Base-by-base conservation (phyloP, 2,888 invertebrate genomes). In the Fragum sueziense region DNA sequence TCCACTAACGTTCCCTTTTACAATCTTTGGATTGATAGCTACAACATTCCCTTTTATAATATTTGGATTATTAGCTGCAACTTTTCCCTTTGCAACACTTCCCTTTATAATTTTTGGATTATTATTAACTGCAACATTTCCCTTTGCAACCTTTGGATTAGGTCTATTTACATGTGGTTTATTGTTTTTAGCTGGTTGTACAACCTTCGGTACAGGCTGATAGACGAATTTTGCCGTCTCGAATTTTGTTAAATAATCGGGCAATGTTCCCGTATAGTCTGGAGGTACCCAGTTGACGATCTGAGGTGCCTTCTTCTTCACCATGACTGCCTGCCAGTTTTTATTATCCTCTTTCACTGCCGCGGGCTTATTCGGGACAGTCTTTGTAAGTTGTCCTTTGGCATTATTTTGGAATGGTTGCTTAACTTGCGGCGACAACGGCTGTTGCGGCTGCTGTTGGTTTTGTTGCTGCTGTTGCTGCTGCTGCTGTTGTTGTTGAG, bases 221-320 rank as follows among this genome's bases (percentile, higher is more conserved):
- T 25, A 37, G 27, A 65, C 41, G 22, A 65, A 65, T 11, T 41
- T 65, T 33, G 65, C 65, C 9, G 37, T 25, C 17, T 76, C 70
- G 9, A 54, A 59, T 54, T 69, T 72, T n/a, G 54, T 76, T 33
- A 80, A 34, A 47, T 76, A 51, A 2, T 27, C 65, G 14, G 80
- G 80, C n/a, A 76, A 33, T 17, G 41, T 4, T 11, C 78, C 83
- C 29, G 75, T 78, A 54, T 71, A 80, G 1, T 77, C 72, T 17
- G 14, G 22, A 20, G 83, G 83, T n/a, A 83, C 59, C 83, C 83
- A 83, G 68, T 77, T 78, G 3, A 83, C 41, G 29, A 70, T n/a
- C 27, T n/a, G 7, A 1, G 72, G 74, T 2, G 25, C 1, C 33
- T 57, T 74, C 3, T 52, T 69, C 31, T 61, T 61, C 4, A 20